phyloP scores from a whole-genome alignment of 2,113 vertebrate species.

The Seriola dumerili region DNA sequence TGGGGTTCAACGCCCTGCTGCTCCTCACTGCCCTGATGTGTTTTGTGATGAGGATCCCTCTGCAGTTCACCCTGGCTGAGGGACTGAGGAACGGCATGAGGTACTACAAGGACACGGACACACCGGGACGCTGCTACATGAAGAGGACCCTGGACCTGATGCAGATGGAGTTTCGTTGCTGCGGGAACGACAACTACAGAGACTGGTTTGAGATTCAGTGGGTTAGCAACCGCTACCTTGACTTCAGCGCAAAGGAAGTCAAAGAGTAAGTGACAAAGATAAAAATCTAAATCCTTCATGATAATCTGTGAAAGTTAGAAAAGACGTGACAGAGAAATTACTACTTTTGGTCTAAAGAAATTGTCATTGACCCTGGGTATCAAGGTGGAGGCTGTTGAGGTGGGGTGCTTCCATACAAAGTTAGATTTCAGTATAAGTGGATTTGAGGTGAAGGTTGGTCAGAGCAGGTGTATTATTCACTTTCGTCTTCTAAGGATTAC shows the following conservation, averaged over 20 bases:
- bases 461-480: constrained; percentile 45
- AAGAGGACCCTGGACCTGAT: constrained; percentile 97
- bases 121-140: constrained; percentile 97
- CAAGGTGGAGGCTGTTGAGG: not conserved
- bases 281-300: not conserved
- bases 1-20: constrained; percentile 88
- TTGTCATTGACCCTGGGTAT: constrained; percentile 10
- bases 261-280: constrained; percentile 92
- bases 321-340: not conserved
- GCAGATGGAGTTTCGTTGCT: constrained; percentile 98
- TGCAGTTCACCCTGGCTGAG: constrained; percentile 91
- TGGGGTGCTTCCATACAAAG: constrained; percentile 5
- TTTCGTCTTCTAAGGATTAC: constrained; percentile 60
- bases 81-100: constrained; percentile 94
- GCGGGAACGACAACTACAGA: constrained; percentile 94
- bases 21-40: constrained; percentile 89
- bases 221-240: constrained; percentile 98
- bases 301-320: constrained; percentile 1
- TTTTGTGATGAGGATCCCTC: constrained; percentile 90
- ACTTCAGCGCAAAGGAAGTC: constrained; percentile 96
- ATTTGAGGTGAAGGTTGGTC: constrained; percentile 61
- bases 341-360: not conserved
- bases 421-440: constrained; percentile 59
- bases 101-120: constrained; percentile 97
- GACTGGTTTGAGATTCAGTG: constrained; percentile 99